Evolutionary conservation across 2,888 invertebrate species (phyloP).

Genomic region (Ichneumoninae sp.): DNA sequence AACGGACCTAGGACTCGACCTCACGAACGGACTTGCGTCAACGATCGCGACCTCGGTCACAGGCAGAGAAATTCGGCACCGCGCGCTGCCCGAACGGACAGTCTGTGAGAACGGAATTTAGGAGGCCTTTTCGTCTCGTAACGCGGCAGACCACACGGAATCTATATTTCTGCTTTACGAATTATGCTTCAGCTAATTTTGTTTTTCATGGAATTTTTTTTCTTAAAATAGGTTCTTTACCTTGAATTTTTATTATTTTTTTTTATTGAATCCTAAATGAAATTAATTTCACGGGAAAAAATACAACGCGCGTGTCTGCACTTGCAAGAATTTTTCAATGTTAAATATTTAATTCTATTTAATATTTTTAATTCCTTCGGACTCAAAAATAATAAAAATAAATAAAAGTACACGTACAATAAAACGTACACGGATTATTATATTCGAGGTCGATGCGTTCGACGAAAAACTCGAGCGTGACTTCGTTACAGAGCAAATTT

Average conservation of each 20-base stretch:
- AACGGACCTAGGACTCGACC: slow-evolving; percentile 56
- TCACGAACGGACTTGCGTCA: slow-evolving; percentile 63
- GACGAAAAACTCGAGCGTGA: slow-evolving; percentile 54
- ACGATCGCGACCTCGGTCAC: slow-evolving; percentile 64
- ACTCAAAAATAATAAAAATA: slow-evolving; percentile 6
- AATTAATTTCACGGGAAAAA: background rate
- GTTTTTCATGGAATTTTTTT: background rate
- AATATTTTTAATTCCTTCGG: background rate
- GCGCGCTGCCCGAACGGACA: slow-evolving; percentile 25
- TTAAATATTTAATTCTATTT: too few relatives aligned
- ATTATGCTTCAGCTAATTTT: background rate
- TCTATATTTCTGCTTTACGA: background rate
- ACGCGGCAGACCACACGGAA: slow-evolving; percentile 5
- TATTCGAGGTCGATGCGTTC: slow-evolving; percentile 40
- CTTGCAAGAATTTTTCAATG: background rate
- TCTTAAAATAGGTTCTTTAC: background rate
- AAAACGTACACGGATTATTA: slow-evolving; percentile 13
- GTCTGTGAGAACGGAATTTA: slow-evolving; percentile 63
- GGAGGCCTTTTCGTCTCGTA: slow-evolving; percentile 2
- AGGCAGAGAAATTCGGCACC: slow-evolving; percentile 52
- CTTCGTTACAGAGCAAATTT: slow-evolving; percentile 65
- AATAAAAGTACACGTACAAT: slow-evolving; percentile 9
- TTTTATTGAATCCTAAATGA: background rate
- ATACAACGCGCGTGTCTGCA: background rate
- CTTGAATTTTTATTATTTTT: background rate